These are phyloP conservation scores for Cydia splendana DNA, from an alignment of 1,140 invertebrate species.

Conservation along the genomic window DNA sequence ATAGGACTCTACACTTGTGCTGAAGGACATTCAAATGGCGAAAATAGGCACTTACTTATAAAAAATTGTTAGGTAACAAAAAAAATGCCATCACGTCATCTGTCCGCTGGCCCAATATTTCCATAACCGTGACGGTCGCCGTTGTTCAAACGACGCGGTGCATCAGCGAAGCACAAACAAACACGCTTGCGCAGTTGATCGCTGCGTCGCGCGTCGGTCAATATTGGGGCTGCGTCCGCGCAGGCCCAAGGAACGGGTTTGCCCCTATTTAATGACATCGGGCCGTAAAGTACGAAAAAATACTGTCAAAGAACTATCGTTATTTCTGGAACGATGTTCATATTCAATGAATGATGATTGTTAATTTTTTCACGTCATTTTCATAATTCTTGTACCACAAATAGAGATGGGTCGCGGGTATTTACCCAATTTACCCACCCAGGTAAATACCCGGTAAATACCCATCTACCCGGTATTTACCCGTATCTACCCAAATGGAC, in stretches of 20 bases:
- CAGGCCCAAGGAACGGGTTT: not conserved
- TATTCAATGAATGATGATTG: too few species aligned
- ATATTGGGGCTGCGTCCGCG: slow-evolving; percentile 12
- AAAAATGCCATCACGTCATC: not conserved
- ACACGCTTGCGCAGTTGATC: slow-evolving; percentile 18
- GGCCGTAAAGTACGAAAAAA: not conserved
- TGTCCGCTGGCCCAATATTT: slow-evolving; percentile 11
- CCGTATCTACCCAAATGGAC: too few species aligned
- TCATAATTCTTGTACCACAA: too few species aligned
- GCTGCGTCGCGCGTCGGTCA: slow-evolving; percentile 8
- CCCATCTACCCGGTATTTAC: too few species aligned
- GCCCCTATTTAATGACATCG: not conserved
- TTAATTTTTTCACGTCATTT: too few species aligned
- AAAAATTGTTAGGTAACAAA: not conserved
- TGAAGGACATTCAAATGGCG: not conserved
- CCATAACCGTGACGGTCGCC: not conserved
- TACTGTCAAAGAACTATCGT: not conserved
- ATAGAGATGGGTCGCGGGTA: too few species aligned
- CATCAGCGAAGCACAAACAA: slow-evolving; percentile 11
- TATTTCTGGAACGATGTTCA: not conserved
- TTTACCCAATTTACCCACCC: too few species aligned
- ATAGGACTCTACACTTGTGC: not conserved
- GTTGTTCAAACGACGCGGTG: slow-evolving; percentile 14
- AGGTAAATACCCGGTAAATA: too few species aligned
- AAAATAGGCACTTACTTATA: not conserved